Conservation (phyloP, 2,113 vertebrate genomes). For the Syngnathus scovelli region DNA sequence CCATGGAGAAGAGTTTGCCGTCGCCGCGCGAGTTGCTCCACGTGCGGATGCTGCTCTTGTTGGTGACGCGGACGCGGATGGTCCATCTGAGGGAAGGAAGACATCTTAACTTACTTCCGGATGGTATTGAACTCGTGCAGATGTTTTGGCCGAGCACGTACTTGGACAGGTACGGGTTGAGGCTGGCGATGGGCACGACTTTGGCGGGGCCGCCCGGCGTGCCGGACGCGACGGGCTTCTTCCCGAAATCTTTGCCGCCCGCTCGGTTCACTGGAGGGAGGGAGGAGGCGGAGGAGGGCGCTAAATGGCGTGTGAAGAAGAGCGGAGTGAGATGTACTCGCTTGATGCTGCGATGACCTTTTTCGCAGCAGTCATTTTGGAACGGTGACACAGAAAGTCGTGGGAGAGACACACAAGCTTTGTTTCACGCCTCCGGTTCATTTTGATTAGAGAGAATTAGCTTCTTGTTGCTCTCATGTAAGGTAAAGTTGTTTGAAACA, state of each 20-base stretch:
- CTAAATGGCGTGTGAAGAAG: constrained; percentile 30
- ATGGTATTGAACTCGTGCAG: not conserved
- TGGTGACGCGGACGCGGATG: constrained; percentile 89
- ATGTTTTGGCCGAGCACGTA: constrained; percentile 57
- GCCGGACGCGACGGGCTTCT: constrained; percentile 53
- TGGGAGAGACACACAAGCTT: not conserved
- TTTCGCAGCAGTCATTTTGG: constrained; percentile 30
- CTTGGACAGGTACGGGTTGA: constrained; percentile 97
- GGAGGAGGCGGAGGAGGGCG: constrained; percentile 37
- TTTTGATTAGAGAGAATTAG: not conserved
- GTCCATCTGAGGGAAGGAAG: constrained; percentile 80
- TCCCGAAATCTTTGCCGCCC: constrained; percentile 74
- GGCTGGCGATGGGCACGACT: constrained; percentile 89
- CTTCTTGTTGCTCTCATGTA: not conserved
- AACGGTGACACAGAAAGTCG: constrained; percentile 21
- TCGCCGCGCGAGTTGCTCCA: constrained; percentile 98
- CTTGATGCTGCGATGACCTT: constrained; percentile 45
- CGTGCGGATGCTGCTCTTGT: constrained; percentile 86
- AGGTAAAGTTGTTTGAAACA: too few species aligned
- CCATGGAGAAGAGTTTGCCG: constrained; percentile 93
- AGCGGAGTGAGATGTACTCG: constrained; percentile 42
- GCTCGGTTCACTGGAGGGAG: constrained; percentile 64
- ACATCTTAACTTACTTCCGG: not conserved
- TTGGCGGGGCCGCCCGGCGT: constrained; percentile 80
- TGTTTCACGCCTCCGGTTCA: not conserved